Evolutionary conservation across 2,113 vertebrate species (phyloP).

Genomic region (Rafetus swinhoei): DNA sequence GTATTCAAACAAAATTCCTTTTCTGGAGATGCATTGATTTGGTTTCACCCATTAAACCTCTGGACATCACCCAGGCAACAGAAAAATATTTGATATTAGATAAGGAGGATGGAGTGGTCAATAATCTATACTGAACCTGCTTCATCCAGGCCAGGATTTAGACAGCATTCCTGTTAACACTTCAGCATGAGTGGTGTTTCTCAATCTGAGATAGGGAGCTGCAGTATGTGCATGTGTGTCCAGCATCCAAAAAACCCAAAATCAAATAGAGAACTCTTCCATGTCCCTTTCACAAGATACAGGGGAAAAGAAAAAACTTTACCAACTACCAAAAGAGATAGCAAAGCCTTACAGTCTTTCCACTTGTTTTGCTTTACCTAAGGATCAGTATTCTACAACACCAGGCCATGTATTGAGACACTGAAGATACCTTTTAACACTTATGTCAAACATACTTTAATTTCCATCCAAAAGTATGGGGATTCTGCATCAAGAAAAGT

Average conservation of each 20-base stretch:
- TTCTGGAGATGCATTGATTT: neutral
- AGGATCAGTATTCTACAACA: neutral
- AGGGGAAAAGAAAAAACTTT: neutral
- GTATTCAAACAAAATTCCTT: neutral
- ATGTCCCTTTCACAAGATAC: neutral
- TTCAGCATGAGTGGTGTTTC: neutral
- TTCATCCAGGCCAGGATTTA: neutral
- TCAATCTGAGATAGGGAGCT: neutral
- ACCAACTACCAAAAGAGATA: neutral
- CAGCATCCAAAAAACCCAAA: neutral
- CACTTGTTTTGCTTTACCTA: neutral
- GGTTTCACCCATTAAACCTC: neutral
- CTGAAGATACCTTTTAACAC: neutral
- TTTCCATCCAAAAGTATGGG: neutral
- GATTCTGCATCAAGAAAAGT: neutral
- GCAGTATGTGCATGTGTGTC: rapidly evolving
- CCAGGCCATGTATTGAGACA: neutral
- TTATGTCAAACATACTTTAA: neutral
- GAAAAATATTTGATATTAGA: neutral
- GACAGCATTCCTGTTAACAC: neutral
- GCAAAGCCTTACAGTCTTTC: neutral
- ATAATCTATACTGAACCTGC: neutral
- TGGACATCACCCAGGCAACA: neutral
- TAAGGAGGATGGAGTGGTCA: neutral
- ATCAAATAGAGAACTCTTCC: neutral